Evolutionary conservation across 1,140 invertebrate genomes (phyloP), one percentile per base, ranked within the genome.

Genomic region (Ylistrum balloti): DNA sequence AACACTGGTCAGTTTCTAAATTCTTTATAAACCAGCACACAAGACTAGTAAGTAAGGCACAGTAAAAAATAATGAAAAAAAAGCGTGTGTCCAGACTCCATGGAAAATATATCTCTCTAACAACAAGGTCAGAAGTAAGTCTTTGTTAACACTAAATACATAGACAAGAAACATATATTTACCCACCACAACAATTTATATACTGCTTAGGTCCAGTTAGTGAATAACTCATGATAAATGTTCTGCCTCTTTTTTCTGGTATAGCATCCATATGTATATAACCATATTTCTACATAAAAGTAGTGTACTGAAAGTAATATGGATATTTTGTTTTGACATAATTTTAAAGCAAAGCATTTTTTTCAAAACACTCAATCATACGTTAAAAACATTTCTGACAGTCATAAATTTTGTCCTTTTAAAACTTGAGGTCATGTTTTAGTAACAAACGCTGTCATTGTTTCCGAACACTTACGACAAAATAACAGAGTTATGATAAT

Each of bases 131-230:
- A 74, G 11, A 74, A 74, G 22, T 74, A n/a, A 28, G n/a, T 9
- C 22, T 74, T 74, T 74, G 56, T 74, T 5, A 74, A 74, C 56
- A 74, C 56, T 74, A 74, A 74, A 74, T 74, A 74, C 56, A 2
- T 74, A 3, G 56, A 74, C 56, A 74, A n/a, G 20, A n/a, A 74
- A 74, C 56, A 74, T 74, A n/a, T 74, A 74, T 74, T 74, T 74
- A 28, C 17, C 56, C n/a, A 9, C 56, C 1, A 28, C 56, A 9
- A 74, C 5, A 28, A 74, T 74, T 74, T 74, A 74, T 74, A 74
- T 74, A 74, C 56, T 74, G 17, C 35, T 13, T 45, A 45, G 9
- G 10, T 45, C 1, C n/a, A 74, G 22, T 17, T n/a, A 28, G 56
- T 45, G n/a, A 9, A 74, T 28, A 7, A 74, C 56, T 1, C 28